Percentiles rank a stretch among this genome's conserved stretches.
Conservation (phyloP, 37 sponge, comb jelly and placozoan genomes). For the Petrosia ficiformis region DNA sequence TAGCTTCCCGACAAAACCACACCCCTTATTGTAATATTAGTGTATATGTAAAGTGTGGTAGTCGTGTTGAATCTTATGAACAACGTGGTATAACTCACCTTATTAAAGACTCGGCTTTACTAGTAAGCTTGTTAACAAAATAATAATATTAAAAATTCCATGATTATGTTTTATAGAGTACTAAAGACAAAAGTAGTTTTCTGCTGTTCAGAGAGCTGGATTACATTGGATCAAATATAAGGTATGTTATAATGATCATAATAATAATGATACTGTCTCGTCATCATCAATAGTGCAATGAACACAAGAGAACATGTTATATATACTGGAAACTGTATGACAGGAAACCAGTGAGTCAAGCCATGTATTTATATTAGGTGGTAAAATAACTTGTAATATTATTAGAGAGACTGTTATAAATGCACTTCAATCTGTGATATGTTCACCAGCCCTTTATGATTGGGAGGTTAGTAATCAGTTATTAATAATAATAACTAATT, state of each 20-base stretch:
- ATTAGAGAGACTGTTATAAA: slow-evolving; percentile 48
- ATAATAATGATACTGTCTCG: background rate
- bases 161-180: slow-evolving; percentile 32
- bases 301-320: slow-evolving; percentile 63
- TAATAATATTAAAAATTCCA: background rate
- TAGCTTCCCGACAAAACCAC: slow-evolving; percentile 62
- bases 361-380: background rate
- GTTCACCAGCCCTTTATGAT: slow-evolving; percentile 37
- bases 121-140: slow-evolving; percentile 21
- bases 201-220: slow-evolving; percentile 68
- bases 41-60: slow-evolving; percentile 73
- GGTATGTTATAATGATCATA: slow-evolving; percentile 12
- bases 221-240: slow-evolving; percentile 46
- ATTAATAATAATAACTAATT: background rate
- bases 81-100: slow-evolving; percentile 79
- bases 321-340: slow-evolving; percentile 31
- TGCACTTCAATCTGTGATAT: slow-evolving; percentile 38
- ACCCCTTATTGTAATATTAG: slow-evolving; percentile 31
- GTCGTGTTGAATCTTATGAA: slow-evolving; percentile 67
- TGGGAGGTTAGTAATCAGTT: slow-evolving; percentile 71
- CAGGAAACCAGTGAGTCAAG: slow-evolving; percentile 51
- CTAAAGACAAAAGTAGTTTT: slow-evolving; percentile 53
- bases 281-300: slow-evolving; percentile 28
- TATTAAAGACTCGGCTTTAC: slow-evolving; percentile 70
- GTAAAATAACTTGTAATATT: background rate